These are phyloP conservation scores for Drosophila dives DNA, from an alignment of 2,888 invertebrate genomes.

Conservation along the genomic window DNA sequence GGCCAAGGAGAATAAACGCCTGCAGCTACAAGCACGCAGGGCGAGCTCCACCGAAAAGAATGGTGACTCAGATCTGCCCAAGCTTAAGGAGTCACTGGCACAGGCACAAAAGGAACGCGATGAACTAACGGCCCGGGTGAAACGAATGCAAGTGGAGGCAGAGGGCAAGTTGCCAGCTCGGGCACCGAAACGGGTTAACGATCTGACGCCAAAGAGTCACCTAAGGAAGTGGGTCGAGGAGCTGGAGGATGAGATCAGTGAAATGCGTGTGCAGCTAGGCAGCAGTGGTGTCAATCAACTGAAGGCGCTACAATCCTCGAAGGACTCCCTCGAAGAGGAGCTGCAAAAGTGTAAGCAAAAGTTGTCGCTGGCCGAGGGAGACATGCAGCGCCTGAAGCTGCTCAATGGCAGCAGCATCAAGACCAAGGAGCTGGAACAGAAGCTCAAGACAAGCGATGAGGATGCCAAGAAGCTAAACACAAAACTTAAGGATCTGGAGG, in stretches of 20 bases:
- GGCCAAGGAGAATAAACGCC: slow-evolving; percentile 89
- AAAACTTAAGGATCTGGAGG: slow-evolving; percentile 85
- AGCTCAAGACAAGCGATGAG: slow-evolving; percentile 89
- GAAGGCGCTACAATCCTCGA: slow-evolving; percentile 88
- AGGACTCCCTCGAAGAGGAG: slow-evolving; percentile 88
- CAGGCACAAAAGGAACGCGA: slow-evolving; percentile 88
- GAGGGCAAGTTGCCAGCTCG: slow-evolving; percentile 89
- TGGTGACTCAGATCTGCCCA: slow-evolving; percentile 86
- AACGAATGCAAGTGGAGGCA: slow-evolving; percentile 88
- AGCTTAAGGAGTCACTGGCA: slow-evolving; percentile 86
- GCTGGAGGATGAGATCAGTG: slow-evolving; percentile 93
- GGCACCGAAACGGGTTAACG: slow-evolving; percentile 90
- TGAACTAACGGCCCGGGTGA: slow-evolving; percentile 88
- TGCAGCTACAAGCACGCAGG: slow-evolving; percentile 87
- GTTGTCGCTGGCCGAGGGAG: slow-evolving; percentile 87
- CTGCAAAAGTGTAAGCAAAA: slow-evolving; percentile 89
- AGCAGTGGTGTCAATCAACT: slow-evolving; percentile 84
- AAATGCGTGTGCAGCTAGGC: slow-evolving; percentile 84
- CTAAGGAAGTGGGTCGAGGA: slow-evolving; percentile 93
- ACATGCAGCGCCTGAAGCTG: slow-evolving; percentile 80
- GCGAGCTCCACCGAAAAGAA: slow-evolving; percentile 65
- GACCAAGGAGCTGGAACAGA: slow-evolving; percentile 88
- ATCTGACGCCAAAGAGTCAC: slow-evolving; percentile 85
- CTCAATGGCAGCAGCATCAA: slow-evolving; percentile 86
- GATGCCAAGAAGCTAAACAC: slow-evolving; percentile 88